phyloP scores from a whole-genome alignment of 2,113 vertebrate species.

The Forbesichthys papilliferus region DNA sequence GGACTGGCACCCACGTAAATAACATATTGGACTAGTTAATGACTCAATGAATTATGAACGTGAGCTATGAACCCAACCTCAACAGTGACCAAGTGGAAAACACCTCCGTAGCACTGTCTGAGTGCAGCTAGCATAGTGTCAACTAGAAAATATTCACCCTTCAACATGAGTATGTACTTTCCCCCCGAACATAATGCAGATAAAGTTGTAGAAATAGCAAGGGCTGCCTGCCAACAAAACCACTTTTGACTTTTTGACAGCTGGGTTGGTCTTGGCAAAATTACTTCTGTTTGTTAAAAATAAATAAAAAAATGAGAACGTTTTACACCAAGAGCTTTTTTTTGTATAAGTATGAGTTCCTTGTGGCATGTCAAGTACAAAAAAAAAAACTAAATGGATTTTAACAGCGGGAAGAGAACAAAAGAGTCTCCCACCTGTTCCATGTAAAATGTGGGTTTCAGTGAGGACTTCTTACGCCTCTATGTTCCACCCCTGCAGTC shows the following conservation, averaged over 20 bases:
- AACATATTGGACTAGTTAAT: constrained; percentile 77
- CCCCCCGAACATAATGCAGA: constrained; percentile 11
- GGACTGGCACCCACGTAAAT: constrained; percentile 74
- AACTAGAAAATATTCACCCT: constrained; percentile 30
- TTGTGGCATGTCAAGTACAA: constrained; percentile 72
- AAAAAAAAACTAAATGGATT: constrained; percentile 79
- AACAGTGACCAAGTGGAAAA: constrained; percentile 66
- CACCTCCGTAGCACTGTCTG: constrained; percentile 63
- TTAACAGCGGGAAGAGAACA: constrained; percentile 81
- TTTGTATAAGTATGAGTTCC: constrained; percentile 59
- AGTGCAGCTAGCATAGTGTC: constrained; percentile 25
- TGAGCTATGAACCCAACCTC: constrained; percentile 58
- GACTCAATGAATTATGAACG: constrained; percentile 74
- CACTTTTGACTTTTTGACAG: constrained; percentile 64
- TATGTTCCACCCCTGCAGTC: constrained; percentile 73
- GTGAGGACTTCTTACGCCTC: constrained; percentile 75
- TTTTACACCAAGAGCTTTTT: constrained; percentile 61
- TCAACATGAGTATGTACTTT: constrained; percentile 7
- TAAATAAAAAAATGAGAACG: constrained; percentile 23
- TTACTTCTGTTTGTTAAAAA: constrained; percentile 44
- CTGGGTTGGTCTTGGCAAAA: constrained; percentile 55
- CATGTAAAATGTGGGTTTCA: constrained; percentile 79
- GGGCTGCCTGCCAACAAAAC: constrained; percentile 53
- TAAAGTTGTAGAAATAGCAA: constrained; percentile 48
- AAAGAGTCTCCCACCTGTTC: constrained; percentile 81